These are phyloP conservation scores for Eilema sororculum DNA, from an alignment of 2,888 invertebrate species.

Conservation along the genomic window DNA sequence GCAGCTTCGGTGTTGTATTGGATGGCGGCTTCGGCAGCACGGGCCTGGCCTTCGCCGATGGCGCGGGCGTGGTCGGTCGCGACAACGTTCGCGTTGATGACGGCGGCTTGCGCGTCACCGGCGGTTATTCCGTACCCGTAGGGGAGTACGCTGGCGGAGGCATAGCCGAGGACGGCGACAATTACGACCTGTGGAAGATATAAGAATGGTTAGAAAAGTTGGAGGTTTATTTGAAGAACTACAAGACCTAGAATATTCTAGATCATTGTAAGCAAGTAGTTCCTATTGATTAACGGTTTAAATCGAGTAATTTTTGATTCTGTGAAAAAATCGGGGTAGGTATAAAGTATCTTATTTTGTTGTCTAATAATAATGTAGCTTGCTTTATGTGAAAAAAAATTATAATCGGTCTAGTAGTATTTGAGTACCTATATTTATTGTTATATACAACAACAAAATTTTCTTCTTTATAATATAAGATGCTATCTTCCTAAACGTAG, in stretches of 20 bases:
- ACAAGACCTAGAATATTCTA: neutral
- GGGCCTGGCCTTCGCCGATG: constrained; percentile 70
- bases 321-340: neutral
- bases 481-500: neutral
- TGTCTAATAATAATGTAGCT: neutral
- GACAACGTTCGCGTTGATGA: constrained; percentile 78
- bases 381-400: neutral
- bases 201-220: neutral
- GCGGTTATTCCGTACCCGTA: constrained; percentile 73
- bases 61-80: constrained; percentile 76
- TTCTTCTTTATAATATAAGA: neutral
- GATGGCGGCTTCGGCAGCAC: constrained; percentile 76
- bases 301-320: neutral
- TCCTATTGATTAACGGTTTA: too few relatives aligned
- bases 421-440: neutral
- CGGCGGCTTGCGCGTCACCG: constrained; percentile 81
- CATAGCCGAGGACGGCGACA: constrained; percentile 83
- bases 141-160: constrained; percentile 76
- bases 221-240: neutral
- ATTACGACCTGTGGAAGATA: constrained; percentile 74
- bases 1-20: constrained; percentile 76
- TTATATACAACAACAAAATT: neutral
- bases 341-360: neutral
- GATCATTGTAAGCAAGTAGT: neutral
- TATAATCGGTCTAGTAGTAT: neutral